Percentiles rank a stretch among this genome's conserved stretches.
Conservation (phyloP, 2,113 vertebrate genomes). For the Grantiella picta region DNA sequence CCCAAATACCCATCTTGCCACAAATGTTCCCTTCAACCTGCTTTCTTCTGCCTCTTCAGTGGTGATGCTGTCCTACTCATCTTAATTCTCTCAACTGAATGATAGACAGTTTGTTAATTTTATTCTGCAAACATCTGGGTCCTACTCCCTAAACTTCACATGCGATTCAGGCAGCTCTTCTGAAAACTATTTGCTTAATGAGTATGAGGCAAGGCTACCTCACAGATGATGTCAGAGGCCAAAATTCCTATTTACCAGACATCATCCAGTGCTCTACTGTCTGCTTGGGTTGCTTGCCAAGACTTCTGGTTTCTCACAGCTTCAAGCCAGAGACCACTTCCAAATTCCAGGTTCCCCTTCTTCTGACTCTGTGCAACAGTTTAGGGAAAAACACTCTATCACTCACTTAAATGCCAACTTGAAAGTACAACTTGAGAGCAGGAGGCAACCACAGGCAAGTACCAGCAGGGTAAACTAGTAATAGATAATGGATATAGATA, state of each 20-base stretch:
- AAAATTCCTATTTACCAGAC: background rate
- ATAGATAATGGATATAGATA: background rate
- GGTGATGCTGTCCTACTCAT: background rate
- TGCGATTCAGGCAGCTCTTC: background rate
- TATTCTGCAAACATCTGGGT: background rate
- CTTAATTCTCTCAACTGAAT: background rate
- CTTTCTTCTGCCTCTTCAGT: background rate
- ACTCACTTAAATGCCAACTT: background rate
- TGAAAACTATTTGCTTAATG: background rate
- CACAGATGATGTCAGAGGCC: background rate
- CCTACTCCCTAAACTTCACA: background rate
- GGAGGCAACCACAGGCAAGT: background rate
- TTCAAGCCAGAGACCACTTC: background rate
- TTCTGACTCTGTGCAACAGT: background rate
- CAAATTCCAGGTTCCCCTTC: background rate
- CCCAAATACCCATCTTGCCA: background rate
- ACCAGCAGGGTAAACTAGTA: background rate
- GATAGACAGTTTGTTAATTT: background rate
- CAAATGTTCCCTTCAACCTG: accelerated
- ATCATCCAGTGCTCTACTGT: background rate
- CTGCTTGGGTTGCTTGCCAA: background rate
- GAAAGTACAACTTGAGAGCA: background rate
- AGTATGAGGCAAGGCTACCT: background rate
- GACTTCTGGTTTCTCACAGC: background rate
- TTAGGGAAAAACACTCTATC: background rate